A percentile compares a stretch with the other conserved stretches of the same genome.
phyloP scores from a whole-genome alignment of 2,113 vertebrate species.

The Protobothrops mucrosquamatus region DNA sequence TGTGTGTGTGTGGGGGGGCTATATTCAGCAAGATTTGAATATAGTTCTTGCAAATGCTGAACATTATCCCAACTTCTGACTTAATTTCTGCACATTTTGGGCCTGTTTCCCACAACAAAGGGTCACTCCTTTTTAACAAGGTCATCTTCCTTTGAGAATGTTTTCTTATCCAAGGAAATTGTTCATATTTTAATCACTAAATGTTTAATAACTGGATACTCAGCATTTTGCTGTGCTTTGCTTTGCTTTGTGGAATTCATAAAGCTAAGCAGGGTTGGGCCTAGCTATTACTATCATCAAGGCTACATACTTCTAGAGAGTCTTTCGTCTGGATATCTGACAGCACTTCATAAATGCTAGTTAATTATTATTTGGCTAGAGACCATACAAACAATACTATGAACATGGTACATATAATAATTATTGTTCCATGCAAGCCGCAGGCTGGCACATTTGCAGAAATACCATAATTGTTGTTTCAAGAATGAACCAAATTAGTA shows the following conservation, averaged over 20 bases:
- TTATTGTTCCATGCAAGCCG: background rate
- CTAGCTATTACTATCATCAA: background rate
- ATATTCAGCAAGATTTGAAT: background rate
- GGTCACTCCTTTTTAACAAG: background rate
- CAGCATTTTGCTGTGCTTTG: too few relatives aligned
- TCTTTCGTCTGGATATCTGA: background rate
- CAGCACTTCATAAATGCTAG: background rate
- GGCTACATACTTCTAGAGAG: background rate
- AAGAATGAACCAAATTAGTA: background rate
- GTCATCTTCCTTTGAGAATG: slow-evolving; percentile 14
- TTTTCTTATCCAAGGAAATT: background rate
- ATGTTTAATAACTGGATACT: background rate
- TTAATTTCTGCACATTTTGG: background rate
- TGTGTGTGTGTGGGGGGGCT: too few relatives aligned
- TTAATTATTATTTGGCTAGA: background rate
- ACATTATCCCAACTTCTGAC: background rate
- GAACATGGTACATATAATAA: background rate
- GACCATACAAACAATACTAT: background rate
- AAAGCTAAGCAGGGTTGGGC: slow-evolving; percentile 45
- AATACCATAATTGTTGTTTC: slow-evolving; percentile 2
- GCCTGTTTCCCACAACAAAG: background rate
- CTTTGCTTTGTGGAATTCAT: slow-evolving; percentile 39
- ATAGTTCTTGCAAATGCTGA: background rate
- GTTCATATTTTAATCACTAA: slow-evolving; percentile 41
- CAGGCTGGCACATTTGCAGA: background rate